phyloP scores from a whole-genome alignment of 2,797 vertebrate genomes.

The Hoplostethus atlanticus region DNA sequence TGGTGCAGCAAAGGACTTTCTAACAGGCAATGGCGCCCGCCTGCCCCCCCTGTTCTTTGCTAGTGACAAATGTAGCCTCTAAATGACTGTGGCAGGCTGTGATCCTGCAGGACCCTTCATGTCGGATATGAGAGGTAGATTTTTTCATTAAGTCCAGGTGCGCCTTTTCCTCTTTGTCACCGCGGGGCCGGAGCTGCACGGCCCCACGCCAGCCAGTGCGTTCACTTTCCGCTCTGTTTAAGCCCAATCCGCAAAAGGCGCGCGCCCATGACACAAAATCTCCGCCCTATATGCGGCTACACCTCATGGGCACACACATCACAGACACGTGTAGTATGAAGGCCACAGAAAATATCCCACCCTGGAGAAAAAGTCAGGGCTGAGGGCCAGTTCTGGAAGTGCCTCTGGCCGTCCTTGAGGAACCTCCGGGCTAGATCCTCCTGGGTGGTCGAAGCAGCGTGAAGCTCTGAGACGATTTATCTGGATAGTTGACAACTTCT shows the following conservation, averaged over 20 bases:
- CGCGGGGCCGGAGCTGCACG: constrained; percentile 6
- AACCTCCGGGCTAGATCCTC: constrained; percentile 65
- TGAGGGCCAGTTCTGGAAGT: constrained; percentile 61
- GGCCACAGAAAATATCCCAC: constrained; percentile 49
- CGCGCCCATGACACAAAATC: constrained; percentile 54
- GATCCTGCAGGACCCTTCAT: constrained; percentile 74
- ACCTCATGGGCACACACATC: constrained; percentile 36
- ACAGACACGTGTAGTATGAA: constrained; percentile 21
- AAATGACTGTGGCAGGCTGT: constrained; percentile 68
- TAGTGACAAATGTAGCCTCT: constrained; percentile 66
- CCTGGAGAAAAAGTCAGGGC: constrained; percentile 41
- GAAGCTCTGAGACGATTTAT: constrained; percentile 68
- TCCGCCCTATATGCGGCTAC: constrained; percentile 55
- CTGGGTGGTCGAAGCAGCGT: constrained; percentile 68
- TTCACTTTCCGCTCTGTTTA: constrained; percentile 66
- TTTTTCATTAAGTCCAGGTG: constrained; percentile 74
- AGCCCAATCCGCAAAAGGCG: constrained; percentile 42
- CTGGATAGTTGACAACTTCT: constrained; percentile 70
- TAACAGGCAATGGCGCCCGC: constrained; percentile 17
- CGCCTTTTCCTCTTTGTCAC: constrained; percentile 32
- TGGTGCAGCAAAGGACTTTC: constrained; percentile 42
- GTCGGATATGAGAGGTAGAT: constrained; percentile 46
- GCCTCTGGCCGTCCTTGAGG: constrained; percentile 75
- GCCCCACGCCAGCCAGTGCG: constrained; percentile 3
- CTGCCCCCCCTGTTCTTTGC: constrained; percentile 31